Conservation (phyloP, 2,113 vertebrate species). For the Toxostoma redivivum region DNA sequence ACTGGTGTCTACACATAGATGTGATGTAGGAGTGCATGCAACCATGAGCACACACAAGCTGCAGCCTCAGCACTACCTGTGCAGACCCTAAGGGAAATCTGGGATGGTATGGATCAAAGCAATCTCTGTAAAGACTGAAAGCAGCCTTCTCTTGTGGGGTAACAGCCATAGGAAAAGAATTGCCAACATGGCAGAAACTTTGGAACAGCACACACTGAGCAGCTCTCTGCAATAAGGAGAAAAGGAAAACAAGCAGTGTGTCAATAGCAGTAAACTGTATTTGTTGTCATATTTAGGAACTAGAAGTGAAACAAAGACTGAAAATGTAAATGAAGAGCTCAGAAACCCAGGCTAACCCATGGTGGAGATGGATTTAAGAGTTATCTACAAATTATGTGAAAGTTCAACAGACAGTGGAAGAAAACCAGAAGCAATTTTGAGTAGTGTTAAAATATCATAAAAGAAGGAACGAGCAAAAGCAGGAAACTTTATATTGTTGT, state of each 20-base stretch:
- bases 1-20: background rate
- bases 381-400: background rate
- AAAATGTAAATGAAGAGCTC: background rate
- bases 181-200: background rate
- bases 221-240: background rate
- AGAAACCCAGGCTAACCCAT: background rate
- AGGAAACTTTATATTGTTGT: background rate
- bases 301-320: background rate
- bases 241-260: background rate
- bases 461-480: background rate
- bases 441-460: background rate
- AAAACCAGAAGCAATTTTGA: background rate
- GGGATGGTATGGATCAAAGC: background rate
- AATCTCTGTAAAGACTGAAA: background rate
- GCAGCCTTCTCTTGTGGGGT: background rate
- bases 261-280: background rate
- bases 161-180: background rate
- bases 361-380: background rate
- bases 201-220: background rate
- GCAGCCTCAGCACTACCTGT: background rate
- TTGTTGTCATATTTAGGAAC: background rate
- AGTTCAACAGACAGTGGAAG: background rate
- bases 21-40: background rate
- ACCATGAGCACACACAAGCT: rapidly evolving
- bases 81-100: background rate